phyloP scores from a whole-genome alignment of 2,888 invertebrate genomes.

The Tupiocoris notatus region DNA sequence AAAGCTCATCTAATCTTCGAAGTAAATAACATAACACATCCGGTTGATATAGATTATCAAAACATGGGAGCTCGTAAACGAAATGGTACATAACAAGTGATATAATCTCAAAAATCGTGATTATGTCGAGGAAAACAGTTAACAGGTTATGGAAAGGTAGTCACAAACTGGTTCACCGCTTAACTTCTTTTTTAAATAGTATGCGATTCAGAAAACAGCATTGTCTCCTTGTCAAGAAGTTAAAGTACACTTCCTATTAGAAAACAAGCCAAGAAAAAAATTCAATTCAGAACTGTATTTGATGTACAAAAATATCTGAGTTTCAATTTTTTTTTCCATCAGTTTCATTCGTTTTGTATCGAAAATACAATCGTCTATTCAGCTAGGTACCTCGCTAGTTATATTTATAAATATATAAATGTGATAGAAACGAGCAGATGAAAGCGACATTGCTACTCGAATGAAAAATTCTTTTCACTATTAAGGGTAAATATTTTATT shows the following conservation, averaged over 20 bases:
- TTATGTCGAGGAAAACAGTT: background rate
- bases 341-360: constrained; percentile 18
- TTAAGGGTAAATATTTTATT: background rate
- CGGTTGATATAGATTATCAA: no score
- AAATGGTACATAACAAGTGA: no score
- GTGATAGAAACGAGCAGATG: constrained; percentile 22
- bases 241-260: constrained; percentile 11
- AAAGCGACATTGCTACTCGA: constrained; percentile 8
- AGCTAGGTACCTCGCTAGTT: background rate
- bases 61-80: no score
- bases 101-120: no score
- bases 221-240: background rate
- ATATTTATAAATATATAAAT: constrained; percentile 18
- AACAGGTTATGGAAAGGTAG: background rate
- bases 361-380: constrained; percentile 37
- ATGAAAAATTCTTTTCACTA: background rate
- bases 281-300: constrained; percentile 8
- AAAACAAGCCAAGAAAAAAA: constrained; percentile 14
- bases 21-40: no score
- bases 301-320: constrained; percentile 37
- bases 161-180: background rate
- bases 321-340: constrained; percentile 30
- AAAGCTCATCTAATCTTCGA: no score
- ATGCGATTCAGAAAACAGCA: constrained; percentile 11
- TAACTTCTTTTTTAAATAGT: no score